phyloP scores from a whole-genome alignment of 2,888 invertebrate genomes.

The Pachydiplax longipennis region DNA sequence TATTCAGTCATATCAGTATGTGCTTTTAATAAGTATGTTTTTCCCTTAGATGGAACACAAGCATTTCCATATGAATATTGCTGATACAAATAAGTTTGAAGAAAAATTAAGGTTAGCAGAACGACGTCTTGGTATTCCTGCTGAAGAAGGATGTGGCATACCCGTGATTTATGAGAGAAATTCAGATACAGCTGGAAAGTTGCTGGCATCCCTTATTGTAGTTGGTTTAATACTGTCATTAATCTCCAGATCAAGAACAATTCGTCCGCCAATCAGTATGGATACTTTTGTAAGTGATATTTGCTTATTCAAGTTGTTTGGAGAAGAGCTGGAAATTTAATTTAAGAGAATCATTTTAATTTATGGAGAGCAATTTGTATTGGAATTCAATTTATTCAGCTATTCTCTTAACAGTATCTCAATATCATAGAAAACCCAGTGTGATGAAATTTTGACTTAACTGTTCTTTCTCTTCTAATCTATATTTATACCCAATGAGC shows the following conservation, averaged over 20 bases:
- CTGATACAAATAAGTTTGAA: constrained; percentile 86
- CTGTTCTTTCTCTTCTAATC: no score
- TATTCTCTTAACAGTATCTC: no score
- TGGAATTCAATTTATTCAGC: no score
- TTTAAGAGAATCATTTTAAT: no score
- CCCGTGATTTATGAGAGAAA: constrained; percentile 85
- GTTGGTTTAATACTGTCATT: constrained; percentile 73
- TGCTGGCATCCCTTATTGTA: constrained; percentile 74
- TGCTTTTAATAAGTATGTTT: neutral
- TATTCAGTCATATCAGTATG: neutral
- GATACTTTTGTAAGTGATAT: constrained; percentile 77
- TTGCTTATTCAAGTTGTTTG: neutral
- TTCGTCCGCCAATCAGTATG: constrained; percentile 74
- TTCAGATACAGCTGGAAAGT: constrained; percentile 74
- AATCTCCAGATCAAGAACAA: constrained; percentile 71
- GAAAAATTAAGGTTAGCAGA: constrained; percentile 88
- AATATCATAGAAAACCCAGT: no score
- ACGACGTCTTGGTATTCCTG: constrained; percentile 77
- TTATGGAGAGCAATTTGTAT: no score
- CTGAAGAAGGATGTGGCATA: constrained; percentile 70
- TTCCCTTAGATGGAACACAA: constrained; percentile 67
- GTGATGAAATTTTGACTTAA: no score
- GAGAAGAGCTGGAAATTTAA: no score
- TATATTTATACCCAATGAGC: no score
- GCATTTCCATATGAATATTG: constrained; percentile 84